These are phyloP conservation scores for Desmophyllum pertusum DNA, from an alignment of 92 coral and sea anemone genomes.

Conservation along the genomic window DNA sequence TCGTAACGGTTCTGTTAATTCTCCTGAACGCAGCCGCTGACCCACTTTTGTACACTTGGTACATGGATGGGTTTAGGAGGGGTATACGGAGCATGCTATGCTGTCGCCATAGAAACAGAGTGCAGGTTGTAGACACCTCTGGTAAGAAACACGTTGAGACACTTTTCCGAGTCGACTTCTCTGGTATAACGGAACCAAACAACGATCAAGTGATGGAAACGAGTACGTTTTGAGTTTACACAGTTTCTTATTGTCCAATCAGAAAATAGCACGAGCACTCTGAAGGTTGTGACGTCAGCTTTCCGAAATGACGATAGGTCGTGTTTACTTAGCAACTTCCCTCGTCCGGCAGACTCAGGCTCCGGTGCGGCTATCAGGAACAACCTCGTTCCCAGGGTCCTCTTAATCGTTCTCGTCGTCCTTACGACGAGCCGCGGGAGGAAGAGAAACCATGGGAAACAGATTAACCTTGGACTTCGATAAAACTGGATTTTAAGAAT, in stretches of 20 bases:
- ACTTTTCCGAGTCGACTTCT: conserved; percentile 10
- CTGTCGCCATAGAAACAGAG: conserved; percentile 32
- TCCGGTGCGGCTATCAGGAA: neutral
- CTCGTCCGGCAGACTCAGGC: no score
- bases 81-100: conserved; percentile 55
- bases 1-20: conserved; percentile 75
- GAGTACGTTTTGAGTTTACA: conserved; percentile 15
- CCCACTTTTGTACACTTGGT: conserved; percentile 78
- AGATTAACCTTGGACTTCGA: no score
- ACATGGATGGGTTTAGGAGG: conserved; percentile 68
- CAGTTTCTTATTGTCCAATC: neutral
- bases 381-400: neutral
- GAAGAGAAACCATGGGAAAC: no score
- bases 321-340: no score
- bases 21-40: conserved; percentile 79
- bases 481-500: no score
- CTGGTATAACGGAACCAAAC: neutral
- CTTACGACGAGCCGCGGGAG: no score
- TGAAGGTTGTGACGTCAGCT: neutral
- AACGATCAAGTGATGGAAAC: neutral
- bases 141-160: neutral
- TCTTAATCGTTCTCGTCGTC: no score
- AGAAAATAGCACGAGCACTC: neutral
- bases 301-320: no score
- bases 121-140: neutral